A percentile compares a stretch with the other conserved stretches of the same genome.
Evolutionary conservation across 37 sponge, comb jelly and placozoan species (phyloP).

Genomic region (Halisarca cf. caerulea): DNA sequence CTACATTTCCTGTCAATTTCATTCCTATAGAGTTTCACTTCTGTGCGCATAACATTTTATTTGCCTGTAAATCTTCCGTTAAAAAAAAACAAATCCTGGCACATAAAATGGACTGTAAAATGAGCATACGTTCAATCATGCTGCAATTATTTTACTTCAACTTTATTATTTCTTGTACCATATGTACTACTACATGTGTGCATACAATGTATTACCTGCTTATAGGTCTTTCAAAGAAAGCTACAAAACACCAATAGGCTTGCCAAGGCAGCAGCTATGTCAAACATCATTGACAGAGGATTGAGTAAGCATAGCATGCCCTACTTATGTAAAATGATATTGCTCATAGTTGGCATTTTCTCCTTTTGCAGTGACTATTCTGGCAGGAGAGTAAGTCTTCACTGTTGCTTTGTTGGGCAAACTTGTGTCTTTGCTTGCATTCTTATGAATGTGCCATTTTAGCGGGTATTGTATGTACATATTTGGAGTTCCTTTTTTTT

Average conservation of each 20-base stretch:
- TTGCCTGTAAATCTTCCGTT: no score
- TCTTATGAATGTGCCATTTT: background rate
- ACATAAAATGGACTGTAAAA: no score
- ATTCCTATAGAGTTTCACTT: no score
- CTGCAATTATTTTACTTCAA: no score
- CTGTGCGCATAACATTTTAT: no score
- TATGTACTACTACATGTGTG: no score
- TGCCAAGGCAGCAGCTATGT: slow-evolving; percentile 21
- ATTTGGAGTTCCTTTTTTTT: no score
- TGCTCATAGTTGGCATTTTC: background rate
- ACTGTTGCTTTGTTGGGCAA: background rate
- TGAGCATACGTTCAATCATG: no score
- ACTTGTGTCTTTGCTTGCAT: background rate
- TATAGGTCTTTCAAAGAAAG: slow-evolving; percentile 42
- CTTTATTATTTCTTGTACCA: no score
- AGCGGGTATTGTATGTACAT: background rate
- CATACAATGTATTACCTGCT: background rate
- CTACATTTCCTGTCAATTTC: no score
- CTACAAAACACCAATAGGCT: slow-evolving; percentile 9
- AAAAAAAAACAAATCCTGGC: no score
- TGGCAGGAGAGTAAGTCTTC: background rate
- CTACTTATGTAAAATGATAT: background rate
- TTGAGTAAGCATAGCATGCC: slow-evolving; percentile 60
- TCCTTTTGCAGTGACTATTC: background rate
- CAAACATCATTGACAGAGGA: slow-evolving; percentile 49